Base-by-base conservation (phyloP, 2,888 invertebrate genomes). In the Siphlonurus alternatus region DNA sequence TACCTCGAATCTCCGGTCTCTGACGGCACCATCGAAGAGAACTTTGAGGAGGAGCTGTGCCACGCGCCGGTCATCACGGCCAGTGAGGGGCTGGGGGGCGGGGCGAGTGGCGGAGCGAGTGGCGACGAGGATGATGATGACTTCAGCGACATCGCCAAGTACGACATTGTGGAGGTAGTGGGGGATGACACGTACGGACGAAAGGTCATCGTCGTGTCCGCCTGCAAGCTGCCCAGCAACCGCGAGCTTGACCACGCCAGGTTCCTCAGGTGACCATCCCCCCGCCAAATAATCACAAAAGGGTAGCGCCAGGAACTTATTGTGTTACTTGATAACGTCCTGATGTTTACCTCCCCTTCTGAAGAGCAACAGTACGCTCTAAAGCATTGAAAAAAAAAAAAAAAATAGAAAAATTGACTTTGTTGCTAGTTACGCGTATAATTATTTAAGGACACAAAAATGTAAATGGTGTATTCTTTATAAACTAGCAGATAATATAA, bases 171-270 rank as follows among this genome's bases (percentile, higher is more conserved):
- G 20, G 89, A 91, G 76, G 86, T 90, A n/a, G 86, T 88, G 66
- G 89, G 88, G 19, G 89, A 88, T 76, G 89, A 89, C 75, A 80
- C 83, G 59, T 84, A 88, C 70, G 97, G 97, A 22, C 84, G 97
- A 68, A 93, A 97, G 74, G 89, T 99, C 70, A 94, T 99, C 72
- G 92, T 96, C 59, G 89, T 99, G 64, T 97, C 95, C 67, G 97
- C 99, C 5, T 97, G 95, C 76, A 83, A 86, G 72, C 78, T 91
- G 69, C 93, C 93, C 1, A 84, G 86, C 61, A 89, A 86, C 74
- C 88, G 87, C 73, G 86, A 86, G 67, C 76, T 90, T 67, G 84
- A 88, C 71, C 90, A 91, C 75, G 81, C 82, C 65, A 80, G 84
- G 71, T 80, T 91, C 68, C 78, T 91, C 67, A 82, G 84, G 87